Base-by-base conservation (phyloP, 2,888 invertebrate species). In the Epistrophe grossulariae region DNA sequence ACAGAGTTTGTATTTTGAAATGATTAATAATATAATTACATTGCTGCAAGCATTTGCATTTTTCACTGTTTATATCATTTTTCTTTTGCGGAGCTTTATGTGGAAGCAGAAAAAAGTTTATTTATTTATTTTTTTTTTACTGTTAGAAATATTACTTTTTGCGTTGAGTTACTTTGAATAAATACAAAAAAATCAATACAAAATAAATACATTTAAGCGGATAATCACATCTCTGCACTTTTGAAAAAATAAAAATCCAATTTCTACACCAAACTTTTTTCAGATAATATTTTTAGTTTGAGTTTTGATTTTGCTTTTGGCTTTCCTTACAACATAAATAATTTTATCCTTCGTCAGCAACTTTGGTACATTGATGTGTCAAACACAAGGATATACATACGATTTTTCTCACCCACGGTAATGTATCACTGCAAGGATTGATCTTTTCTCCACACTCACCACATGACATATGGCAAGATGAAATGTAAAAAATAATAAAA, bases 1-100 rank as follows among this genome's bases (percentile, higher is more conserved):
- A 87, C 70, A 79, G 70, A 87, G 83, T 87, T 87, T 87, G 87
- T 83, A 83, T 87, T 87, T 83, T 87, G 83, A 83, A 83, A 76
- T 87, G 79, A 85, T 70, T 70, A 66, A 71, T 48, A 48, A 50
- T 71, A 76, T 71, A 76, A 82, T 70, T 82, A 77, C 73, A 78
- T 79, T 87, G 71, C 64, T 83, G 83, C 83, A 87, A 87, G 83
- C 87, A 87, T 87, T 87, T 87, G 87, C 87, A 87, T 87, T 87
- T 79, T 71, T 73, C 83, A 79, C 74, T 55, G 83, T 79, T 85
- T 19, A 74, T 74, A 85, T 66, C 59, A 73, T 74, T 82, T 83
- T 72, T 50, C 48, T 66, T 87, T 83, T 87, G 87, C 83, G 87
- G 87, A 79, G 87, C 83, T 87, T 87, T 87, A 87, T 87, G 87